Evolutionary conservation across 2,113 vertebrate genomes (phyloP).

Genomic region (Baryphthengus martii): DNA sequence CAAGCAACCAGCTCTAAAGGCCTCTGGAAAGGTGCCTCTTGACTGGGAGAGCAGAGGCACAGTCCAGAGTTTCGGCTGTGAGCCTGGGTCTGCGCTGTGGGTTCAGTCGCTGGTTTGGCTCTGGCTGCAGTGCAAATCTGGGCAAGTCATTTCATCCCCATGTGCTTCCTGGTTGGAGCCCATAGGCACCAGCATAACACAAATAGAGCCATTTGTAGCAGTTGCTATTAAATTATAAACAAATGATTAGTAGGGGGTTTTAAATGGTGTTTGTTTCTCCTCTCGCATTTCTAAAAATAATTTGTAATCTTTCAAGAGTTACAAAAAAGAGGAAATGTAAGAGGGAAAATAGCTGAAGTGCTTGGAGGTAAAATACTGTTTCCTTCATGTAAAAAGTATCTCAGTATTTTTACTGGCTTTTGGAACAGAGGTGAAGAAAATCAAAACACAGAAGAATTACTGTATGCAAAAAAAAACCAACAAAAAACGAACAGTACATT

Average conservation of each 20-base stretch:
- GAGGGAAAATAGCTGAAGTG: neutral
- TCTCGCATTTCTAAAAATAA: neutral
- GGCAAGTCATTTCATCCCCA: slow-evolving; percentile 1
- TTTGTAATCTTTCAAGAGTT: neutral
- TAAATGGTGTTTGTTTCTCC: neutral
- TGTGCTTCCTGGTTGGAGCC: neutral
- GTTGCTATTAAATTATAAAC: neutral
- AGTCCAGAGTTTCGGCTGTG: neutral
- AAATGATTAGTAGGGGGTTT: neutral
- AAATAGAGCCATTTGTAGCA: neutral
- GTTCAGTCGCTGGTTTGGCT: neutral
- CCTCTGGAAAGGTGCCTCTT: slow-evolving; percentile 13
- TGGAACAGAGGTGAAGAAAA: neutral
- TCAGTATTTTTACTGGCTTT: slow-evolving; percentile 31
- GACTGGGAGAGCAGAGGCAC: neutral
- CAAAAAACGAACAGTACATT: neutral
- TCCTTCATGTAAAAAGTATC: neutral
- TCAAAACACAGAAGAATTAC: slow-evolving; percentile 13
- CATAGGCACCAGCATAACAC: neutral
- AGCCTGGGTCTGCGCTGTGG: neutral
- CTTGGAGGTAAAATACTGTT: neutral
- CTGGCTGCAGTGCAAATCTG: neutral
- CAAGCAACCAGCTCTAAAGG: neutral
- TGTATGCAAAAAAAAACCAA: neutral
- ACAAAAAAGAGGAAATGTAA: slow-evolving; percentile 1